Evolutionary conservation across 2,888 invertebrate genomes (phyloP), one percentile per base, ranked within the genome.

Genomic region (Eupithecia centaureata): DNA sequence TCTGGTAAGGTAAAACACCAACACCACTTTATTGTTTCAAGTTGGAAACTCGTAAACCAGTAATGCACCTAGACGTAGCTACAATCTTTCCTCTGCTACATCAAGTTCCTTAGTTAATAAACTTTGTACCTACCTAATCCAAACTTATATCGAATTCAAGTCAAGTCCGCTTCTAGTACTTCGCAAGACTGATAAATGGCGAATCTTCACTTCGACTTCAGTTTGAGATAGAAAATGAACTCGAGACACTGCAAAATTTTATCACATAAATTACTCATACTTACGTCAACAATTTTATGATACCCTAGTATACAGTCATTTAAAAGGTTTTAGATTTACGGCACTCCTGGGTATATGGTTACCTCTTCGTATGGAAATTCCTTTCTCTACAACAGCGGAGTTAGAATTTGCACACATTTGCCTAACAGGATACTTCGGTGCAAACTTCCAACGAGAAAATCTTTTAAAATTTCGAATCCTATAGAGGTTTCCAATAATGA

Each of bases 151-250:
- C 57, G 66, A 67, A 73, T 70, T 72, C 73, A 62, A 70, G 73
- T 70, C 75, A 72, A 71, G 67, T 47, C 54, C 59, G 56, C 60
- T 54, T 30, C 67, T 54, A 73, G 73, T 73, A 73, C 61, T 68
- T 69, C 63, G 60, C 69, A 63, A 63, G 65, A 65, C 73, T 73
- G 70, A 72, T 75, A 73, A 72, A 74, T 69, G 66, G 70, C 27
- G 65, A 70, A 70, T 75, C 70, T 68, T 72, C 62, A 60, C 65
- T 62, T 27, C 38, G 27, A 70, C 67, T 66, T 60, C 52, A 70
- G 66, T 71, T 69, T 57, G 65, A 68, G 30, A 63, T 61, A 66
- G 25, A 68, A 52, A 47, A 67, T 66, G 62, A 66, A 64, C 63
- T 65, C 68, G 59, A 30, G 35, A 67, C 66, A 63, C 38, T 59